Base-by-base conservation (phyloP, 1,140 invertebrate genomes). In the Zaprionus capensis region DNA sequence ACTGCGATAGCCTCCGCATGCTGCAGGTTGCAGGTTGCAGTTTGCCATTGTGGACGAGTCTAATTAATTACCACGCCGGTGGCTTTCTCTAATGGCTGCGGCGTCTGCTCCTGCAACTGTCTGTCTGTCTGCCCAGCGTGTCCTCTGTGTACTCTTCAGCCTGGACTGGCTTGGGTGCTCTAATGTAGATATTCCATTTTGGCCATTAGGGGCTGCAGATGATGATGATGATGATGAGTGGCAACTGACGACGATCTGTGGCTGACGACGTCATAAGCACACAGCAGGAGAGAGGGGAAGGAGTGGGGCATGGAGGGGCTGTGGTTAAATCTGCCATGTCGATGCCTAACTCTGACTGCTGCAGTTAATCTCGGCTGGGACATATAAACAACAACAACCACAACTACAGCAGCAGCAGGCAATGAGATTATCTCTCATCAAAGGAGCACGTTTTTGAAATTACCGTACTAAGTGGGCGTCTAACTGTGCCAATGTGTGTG, bases 401-500 rank as follows among this genome's bases (percentile, higher is more conserved):
- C 78, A 76, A 71, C 83, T 71, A 74, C 81, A 71, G 68, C 82
- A 82, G 77, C 71, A 74, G 17, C 58, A 71, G 49, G 67, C 56
- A 69, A 56, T 53, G 31, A 86, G 90, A 91, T 91, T 87, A 83
- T 86, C 91, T 87, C 85, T 87, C 86, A 91, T 91, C 87, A 91
- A 80, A 80, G 78, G 83, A 85, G 83, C 91, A 91, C 85, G 91
- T 91, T 92, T 91, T 83, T 62, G 76, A 84, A 91, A 91, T 91
- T 91, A 91, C 85, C 91, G 91, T 92, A 92, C 83, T 91, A 91
- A 91, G 91, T 91, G 91, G 91, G 91, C 86, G 91, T 91, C 85
- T 90, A 90, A 90, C 85, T 90, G 85, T 90, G 85, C 76, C 79
- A 81, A 36, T 73, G 70, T 66, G 49, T 76, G 34, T 63, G 38